Percentiles rank a stretch among this genome's conserved stretches.
Conservation (phyloP, 2,797 vertebrate genomes). For the Caiman crocodilus region DNA sequence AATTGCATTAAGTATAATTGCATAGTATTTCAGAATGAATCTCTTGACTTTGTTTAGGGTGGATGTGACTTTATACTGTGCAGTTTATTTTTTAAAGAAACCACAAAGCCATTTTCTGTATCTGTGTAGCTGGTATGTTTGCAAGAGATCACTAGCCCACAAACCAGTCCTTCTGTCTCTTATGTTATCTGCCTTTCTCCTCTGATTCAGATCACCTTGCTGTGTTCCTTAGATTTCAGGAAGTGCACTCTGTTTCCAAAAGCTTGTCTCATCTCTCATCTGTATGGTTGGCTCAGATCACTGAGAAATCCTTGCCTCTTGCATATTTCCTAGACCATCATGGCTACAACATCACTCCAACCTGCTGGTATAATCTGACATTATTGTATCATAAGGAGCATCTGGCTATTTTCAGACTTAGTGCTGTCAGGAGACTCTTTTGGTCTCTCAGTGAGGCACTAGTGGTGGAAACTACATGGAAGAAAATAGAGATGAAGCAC, state of each 20-base stretch:
- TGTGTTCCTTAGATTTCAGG: neutral
- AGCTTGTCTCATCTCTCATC: too few relatives aligned
- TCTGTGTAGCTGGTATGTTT: neutral
- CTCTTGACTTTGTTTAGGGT: accelerated
- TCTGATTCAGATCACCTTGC: neutral
- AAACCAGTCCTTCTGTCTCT: neutral
- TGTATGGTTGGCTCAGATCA: too few relatives aligned
- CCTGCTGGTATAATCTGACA: neutral
- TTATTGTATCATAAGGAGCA: neutral
- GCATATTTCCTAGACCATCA: too few relatives aligned
- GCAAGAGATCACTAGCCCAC: neutral
- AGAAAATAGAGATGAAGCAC: neutral
- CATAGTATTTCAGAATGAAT: neutral
- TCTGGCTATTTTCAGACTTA: neutral
- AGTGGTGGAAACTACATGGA: neutral
- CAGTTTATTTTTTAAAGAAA: neutral
- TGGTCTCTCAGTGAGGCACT: neutral
- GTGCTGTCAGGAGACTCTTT: neutral
- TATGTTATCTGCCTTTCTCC: neutral
- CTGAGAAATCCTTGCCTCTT: too few relatives aligned
- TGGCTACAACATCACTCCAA: too few relatives aligned
- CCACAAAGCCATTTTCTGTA: neutral
- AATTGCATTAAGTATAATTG: neutral
- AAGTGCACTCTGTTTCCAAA: too few relatives aligned
- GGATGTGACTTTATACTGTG: neutral